Evolutionary conservation across 2,113 vertebrate genomes (phyloP).

Genomic region (Aramus guarauna): DNA sequence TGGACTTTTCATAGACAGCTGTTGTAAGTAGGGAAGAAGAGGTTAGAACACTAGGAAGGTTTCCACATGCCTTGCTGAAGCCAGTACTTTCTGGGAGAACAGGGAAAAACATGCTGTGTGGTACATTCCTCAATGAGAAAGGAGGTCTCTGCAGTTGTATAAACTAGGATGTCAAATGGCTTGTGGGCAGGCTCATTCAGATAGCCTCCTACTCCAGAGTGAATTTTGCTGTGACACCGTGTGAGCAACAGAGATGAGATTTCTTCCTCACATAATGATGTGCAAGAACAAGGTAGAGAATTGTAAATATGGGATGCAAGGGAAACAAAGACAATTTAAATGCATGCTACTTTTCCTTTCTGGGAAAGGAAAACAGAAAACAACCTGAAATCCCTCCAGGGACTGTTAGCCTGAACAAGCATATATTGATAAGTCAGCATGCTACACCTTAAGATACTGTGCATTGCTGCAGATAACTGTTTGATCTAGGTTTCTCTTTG

Average conservation of each 20-base stretch:
- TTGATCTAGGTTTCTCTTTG: neutral
- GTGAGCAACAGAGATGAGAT: neutral
- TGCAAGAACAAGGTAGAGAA: neutral
- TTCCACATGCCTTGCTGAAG: neutral
- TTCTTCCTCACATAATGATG: neutral
- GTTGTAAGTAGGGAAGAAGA: neutral
- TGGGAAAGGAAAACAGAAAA: neutral
- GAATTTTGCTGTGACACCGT: neutral
- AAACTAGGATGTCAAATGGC: neutral
- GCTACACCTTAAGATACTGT: neutral
- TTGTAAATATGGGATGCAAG: neutral
- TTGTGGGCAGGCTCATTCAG: neutral
- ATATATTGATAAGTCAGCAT: neutral
- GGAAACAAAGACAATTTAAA: neutral
- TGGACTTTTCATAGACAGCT: neutral
- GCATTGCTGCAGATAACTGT: neutral
- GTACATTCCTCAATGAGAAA: neutral
- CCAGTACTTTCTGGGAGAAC: neutral
- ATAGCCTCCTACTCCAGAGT: neutral
- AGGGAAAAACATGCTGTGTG: neutral
- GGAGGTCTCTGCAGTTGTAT: neutral
- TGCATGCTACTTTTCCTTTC: neutral
- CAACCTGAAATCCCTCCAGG: neutral
- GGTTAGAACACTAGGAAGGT: neutral
- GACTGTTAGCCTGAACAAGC: neutral